Evolutionary conservation across 1,140 invertebrate genomes (phyloP).

Genomic region (Dendroctonus ponderosae): DNA sequence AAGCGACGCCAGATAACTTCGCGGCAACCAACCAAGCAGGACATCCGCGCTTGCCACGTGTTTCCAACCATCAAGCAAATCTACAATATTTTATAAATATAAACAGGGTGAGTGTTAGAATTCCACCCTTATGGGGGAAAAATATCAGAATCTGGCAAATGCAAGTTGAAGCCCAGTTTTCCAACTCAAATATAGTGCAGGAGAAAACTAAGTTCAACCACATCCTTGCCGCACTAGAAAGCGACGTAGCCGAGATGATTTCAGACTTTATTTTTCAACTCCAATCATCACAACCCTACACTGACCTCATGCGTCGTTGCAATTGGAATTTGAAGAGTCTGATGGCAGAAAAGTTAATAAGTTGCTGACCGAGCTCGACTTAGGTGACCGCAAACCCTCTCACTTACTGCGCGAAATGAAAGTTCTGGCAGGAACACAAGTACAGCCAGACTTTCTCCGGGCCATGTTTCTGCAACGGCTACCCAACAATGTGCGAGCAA

Average conservation of each 20-base stretch:
- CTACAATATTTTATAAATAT: background rate
- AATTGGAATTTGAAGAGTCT: too few relatives aligned
- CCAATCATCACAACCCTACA: background rate
- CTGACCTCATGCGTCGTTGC: too few relatives aligned
- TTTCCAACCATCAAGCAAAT: too few relatives aligned
- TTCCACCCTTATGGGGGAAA: background rate
- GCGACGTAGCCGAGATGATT: background rate
- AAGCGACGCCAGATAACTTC: too few relatives aligned
- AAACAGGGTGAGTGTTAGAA: constrained; percentile 2
- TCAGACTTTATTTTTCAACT: background rate
- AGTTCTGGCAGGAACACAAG: too few relatives aligned
- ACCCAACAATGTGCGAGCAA: too few relatives aligned
- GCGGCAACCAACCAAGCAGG: too few relatives aligned
- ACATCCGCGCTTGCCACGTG: too few relatives aligned
- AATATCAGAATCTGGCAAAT: background rate
- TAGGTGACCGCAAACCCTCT: too few relatives aligned
- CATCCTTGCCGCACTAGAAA: background rate
- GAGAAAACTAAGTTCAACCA: constrained; percentile 3
- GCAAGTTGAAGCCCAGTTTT: background rate
- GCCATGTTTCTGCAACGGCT: too few relatives aligned
- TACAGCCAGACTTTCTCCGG: too few relatives aligned
- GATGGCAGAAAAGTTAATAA: background rate
- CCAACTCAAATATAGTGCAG: background rate
- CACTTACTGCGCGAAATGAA: too few relatives aligned
- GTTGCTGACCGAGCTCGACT: background rate